These are phyloP conservation scores for Mantis religiosa DNA, from an alignment of 2,888 invertebrate genomes.

Conservation along the genomic window DNA sequence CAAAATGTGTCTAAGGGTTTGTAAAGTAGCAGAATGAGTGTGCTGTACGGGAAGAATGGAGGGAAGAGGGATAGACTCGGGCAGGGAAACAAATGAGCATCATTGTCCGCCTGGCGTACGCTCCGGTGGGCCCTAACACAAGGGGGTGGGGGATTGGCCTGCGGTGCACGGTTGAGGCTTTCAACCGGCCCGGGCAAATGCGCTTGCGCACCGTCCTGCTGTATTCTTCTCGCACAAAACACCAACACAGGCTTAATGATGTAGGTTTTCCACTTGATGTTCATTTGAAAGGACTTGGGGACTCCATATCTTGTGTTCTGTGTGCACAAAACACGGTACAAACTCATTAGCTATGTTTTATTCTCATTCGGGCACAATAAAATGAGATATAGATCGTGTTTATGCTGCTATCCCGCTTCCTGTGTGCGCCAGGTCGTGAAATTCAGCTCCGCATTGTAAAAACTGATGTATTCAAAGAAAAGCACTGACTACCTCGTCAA, in stretches of 20 bases:
- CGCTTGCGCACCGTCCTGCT: neutral
- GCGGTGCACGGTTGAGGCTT: neutral
- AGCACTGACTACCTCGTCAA: neutral
- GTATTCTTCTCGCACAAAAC: neutral
- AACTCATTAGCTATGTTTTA: neutral
- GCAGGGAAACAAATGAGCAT: conserved; percentile 14
- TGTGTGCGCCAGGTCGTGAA: neutral
- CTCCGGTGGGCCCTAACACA: neutral
- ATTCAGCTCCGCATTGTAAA: neutral
- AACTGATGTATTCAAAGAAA: neutral
- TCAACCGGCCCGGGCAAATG: neutral
- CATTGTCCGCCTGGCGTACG: neutral
- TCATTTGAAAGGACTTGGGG: neutral
- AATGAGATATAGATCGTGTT: neutral
- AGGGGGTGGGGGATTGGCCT: neutral
- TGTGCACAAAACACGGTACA: neutral
- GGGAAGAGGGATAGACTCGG: neutral
- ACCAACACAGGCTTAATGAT: neutral
- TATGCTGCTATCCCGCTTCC: neutral
- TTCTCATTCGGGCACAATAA: neutral
- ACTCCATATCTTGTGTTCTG: neutral
- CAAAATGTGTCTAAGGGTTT: neutral
- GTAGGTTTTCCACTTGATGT: neutral
- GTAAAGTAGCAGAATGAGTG: neutral
- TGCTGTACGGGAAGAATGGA: neutral